Percentiles rank a stretch among this genome's conserved stretches.
Evolutionary conservation across 2,797 vertebrate genomes (phyloP).

Genomic region (Pangasius mekongensis): DNA sequence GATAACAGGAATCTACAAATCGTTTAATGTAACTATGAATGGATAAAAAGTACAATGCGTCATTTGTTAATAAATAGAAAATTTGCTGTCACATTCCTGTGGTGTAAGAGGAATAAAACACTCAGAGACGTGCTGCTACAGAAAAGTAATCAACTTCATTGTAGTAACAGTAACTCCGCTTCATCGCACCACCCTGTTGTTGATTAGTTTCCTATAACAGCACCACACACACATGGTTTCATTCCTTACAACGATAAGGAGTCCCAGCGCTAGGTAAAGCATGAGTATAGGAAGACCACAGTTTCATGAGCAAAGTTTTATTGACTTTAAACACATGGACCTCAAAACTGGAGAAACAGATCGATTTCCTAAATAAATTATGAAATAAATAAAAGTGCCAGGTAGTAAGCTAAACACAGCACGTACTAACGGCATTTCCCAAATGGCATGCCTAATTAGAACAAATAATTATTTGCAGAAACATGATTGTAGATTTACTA

Average conservation of each 20-base stretch:
- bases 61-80: neutral
- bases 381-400: constrained; percentile 53
- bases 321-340: constrained; percentile 55
- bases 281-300: constrained; percentile 7
- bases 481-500: constrained; percentile 39
- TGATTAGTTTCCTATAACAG: neutral
- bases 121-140: neutral
- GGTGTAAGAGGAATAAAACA: neutral
- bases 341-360: constrained; percentile 50
- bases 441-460: constrained; percentile 53
- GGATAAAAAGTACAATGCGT: neutral
- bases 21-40: neutral
- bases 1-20: neutral
- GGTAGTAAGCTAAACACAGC: constrained; percentile 50
- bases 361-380: constrained; percentile 48
- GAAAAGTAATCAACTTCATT: neutral
- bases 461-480: constrained; percentile 48
- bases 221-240: neutral
- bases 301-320: constrained; percentile 57
- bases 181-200: neutral
- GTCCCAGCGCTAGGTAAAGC: neutral
- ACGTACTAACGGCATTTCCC: constrained; percentile 45
- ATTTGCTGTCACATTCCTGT: neutral
- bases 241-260: neutral
- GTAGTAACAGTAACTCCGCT: neutral